Evolutionary conservation across 2,113 vertebrate species (phyloP).

Genomic region (Proterorhinus semilunaris): DNA sequence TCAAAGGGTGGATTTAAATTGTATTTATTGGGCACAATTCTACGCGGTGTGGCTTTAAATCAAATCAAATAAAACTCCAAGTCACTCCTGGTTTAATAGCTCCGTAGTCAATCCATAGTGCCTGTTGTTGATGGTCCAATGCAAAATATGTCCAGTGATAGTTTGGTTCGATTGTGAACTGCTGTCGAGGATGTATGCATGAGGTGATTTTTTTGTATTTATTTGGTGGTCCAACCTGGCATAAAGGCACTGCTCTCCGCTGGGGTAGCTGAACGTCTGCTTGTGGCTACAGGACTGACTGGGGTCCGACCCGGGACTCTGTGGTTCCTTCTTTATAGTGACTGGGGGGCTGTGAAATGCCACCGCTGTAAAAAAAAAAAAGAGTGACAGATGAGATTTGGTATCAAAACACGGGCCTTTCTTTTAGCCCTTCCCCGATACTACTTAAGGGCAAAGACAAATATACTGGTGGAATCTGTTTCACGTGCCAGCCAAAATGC

Average conservation of each 20-base stretch:
- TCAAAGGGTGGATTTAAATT: too few species aligned
- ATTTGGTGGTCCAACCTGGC: slow-evolving; percentile 74
- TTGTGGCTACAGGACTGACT: slow-evolving; percentile 88
- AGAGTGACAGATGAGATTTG: slow-evolving; percentile 14
- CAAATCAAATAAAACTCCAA: too few species aligned
- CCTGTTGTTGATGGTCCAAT: too few species aligned
- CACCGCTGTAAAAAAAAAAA: slow-evolving; percentile 77
- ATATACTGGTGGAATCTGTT: slow-evolving; percentile 60
- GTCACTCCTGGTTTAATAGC: too few species aligned
- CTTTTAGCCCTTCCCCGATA: slow-evolving; percentile 34
- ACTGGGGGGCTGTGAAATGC: slow-evolving; percentile 95
- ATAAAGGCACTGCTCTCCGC: slow-evolving; percentile 95
- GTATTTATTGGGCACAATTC: too few species aligned
- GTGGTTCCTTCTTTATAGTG: slow-evolving; percentile 94
- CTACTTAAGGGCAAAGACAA: slow-evolving; percentile 46
- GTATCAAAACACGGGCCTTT: background rate
- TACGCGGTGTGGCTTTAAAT: too few species aligned
- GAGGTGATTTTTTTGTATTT: background rate
- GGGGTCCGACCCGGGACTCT: slow-evolving; percentile 85
- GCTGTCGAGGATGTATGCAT: background rate
- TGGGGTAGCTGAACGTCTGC: slow-evolving; percentile 81
- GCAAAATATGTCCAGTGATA: too few species aligned
- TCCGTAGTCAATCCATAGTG: too few species aligned
- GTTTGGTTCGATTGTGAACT: background rate
- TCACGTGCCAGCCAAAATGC: slow-evolving; percentile 58